Conservation (phyloP, 2,888 invertebrate genomes). For the Agonopterix heracliana region DNA sequence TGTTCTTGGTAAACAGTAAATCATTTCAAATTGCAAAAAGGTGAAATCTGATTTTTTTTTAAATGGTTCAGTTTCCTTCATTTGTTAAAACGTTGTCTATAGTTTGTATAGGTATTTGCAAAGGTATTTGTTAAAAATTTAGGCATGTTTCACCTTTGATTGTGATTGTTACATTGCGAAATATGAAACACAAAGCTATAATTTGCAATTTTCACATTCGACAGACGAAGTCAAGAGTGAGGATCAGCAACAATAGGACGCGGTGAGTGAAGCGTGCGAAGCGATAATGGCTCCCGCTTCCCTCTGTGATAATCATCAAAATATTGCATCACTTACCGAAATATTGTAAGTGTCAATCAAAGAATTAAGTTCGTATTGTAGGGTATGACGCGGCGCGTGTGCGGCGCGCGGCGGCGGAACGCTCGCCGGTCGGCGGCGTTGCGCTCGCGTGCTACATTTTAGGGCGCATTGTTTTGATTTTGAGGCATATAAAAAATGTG, state of each 20-base stretch:
- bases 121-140: too few species aligned
- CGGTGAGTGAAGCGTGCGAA: constrained; percentile 44
- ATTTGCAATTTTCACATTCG: neutral
- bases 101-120: too few species aligned
- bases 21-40: too few species aligned
- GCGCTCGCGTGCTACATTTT: constrained; percentile 51
- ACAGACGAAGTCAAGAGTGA: constrained; percentile 29
- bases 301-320: constrained; percentile 69
- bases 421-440: constrained; percentile 29
- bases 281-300: constrained; percentile 48
- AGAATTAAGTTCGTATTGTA: constrained; percentile 72
- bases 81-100: too few species aligned
- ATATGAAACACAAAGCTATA: too few species aligned
- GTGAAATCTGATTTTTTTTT: too few species aligned
- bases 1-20: too few species aligned
- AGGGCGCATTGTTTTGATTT: constrained; percentile 62
- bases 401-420: constrained; percentile 34
- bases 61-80: too few species aligned
- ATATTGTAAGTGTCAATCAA: constrained; percentile 78
- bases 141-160: too few species aligned
- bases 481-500: constrained; percentile 43
- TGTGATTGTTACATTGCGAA: too few species aligned
- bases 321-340: constrained; percentile 77
- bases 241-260: constrained; percentile 30
- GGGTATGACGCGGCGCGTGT: constrained; percentile 36